Conservation (phyloP, 1,140 invertebrate genomes). For the Halotydeus destructor region DNA sequence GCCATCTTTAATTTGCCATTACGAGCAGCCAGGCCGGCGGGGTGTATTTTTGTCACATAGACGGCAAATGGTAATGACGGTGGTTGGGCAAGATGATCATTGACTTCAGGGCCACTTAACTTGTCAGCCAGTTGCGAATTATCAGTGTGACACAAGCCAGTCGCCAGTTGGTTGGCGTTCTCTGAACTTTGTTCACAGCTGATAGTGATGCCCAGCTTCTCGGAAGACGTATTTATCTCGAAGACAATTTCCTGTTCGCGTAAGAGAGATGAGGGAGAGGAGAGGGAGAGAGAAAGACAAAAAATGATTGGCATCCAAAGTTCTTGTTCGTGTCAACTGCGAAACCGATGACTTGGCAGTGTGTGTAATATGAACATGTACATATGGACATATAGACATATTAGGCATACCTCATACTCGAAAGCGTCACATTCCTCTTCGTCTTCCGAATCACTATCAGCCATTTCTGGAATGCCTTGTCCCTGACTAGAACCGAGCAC, state of each 20-base stretch:
- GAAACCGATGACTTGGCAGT: too few relatives aligned
- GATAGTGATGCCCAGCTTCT: not conserved
- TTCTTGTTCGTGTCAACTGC: not conserved
- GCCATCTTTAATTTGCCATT: constrained; percentile 45
- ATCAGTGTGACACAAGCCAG: too few relatives aligned
- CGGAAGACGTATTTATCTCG: not conserved
- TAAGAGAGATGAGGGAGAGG: not conserved
- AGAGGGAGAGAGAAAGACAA: not conserved
- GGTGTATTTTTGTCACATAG: constrained; percentile 30
- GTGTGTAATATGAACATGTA: not conserved
- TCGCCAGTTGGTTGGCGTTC: too few relatives aligned
- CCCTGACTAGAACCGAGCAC: too few relatives aligned
- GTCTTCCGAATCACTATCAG: not conserved
- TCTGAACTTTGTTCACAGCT: too few relatives aligned
- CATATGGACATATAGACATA: not conserved
- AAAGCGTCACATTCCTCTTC: not conserved
- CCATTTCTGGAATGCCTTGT: too few relatives aligned
- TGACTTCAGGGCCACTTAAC: not conserved
- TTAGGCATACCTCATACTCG: not conserved
- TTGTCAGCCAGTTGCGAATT: not conserved
- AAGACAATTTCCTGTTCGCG: not conserved
- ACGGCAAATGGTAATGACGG: not conserved
- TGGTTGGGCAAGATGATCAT: not conserved
- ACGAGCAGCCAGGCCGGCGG: constrained; percentile 40
- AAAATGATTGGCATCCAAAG: not conserved